Conservation (phyloP, 2,888 invertebrate species). For the Galeopsomyia nigrocyanea region DNA sequence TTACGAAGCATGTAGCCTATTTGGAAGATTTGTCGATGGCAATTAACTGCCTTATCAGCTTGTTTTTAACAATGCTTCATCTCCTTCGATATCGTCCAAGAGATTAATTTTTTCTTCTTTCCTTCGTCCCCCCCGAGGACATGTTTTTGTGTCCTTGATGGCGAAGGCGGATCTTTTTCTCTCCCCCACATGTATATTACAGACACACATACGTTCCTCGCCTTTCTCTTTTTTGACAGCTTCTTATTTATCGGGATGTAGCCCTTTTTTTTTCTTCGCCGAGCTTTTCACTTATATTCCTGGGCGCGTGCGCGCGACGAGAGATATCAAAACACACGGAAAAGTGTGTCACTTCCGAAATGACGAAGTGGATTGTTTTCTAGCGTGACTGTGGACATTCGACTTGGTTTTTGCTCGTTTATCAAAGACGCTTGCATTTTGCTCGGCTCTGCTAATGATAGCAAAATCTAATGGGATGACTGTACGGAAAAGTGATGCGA, state of each 20-base stretch:
- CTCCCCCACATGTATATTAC: too few relatives aligned
- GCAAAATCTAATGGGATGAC: not conserved
- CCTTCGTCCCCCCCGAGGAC: too few relatives aligned
- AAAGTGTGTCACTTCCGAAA: slow-evolving; percentile 44
- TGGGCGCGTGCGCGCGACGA: not conserved
- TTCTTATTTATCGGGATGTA: slow-evolving; percentile 25
- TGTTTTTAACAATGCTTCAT: too few relatives aligned
- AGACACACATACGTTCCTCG: not conserved
- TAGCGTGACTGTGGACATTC: slow-evolving; percentile 28
- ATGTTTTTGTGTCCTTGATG: too few relatives aligned
- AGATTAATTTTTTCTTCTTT: too few relatives aligned
- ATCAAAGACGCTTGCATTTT: not conserved
- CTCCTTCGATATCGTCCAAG: too few relatives aligned
- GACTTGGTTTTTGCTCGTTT: not conserved
- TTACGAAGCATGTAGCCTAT: too few relatives aligned
- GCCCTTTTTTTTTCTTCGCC: not conserved
- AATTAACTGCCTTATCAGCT: too few relatives aligned
- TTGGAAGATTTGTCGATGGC: too few relatives aligned
- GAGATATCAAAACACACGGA: slow-evolving; percentile 35
- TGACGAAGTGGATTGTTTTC: slow-evolving; percentile 37
- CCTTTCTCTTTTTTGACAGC: slow-evolving; percentile 8
- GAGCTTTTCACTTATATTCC: slow-evolving; percentile 37
- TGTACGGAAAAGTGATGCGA: too few relatives aligned
- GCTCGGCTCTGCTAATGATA: not conserved
- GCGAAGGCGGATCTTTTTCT: too few relatives aligned